phyloP scores from a whole-genome alignment of 2,113 vertebrate species.

The Numenius arquata region DNA sequence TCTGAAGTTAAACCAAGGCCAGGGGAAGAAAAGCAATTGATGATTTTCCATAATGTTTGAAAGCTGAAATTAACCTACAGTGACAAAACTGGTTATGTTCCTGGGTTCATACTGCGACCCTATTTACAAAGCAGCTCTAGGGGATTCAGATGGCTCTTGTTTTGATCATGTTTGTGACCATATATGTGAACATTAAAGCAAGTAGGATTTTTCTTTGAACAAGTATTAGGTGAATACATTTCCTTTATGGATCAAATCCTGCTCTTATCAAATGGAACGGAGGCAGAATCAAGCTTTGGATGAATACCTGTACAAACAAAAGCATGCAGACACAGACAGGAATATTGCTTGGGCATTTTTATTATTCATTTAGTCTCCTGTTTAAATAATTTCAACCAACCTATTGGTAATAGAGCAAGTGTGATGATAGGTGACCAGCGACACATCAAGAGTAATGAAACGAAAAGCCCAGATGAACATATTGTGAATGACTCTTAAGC shows the following conservation, averaged over 20 bases:
- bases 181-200: neutral
- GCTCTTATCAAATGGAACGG: neutral
- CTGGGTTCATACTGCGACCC: neutral
- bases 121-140: neutral
- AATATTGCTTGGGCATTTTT: neutral
- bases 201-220: neutral
- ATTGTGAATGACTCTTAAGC: neutral
- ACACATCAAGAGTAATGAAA: neutral
- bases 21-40: neutral
- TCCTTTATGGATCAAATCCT: neutral
- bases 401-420: neutral
- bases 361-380: neutral
- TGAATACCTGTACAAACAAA: neutral
- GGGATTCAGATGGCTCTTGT: neutral
- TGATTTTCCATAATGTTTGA: neutral
- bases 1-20: neutral
- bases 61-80: conserved; percentile 4
- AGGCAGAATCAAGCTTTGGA: neutral
- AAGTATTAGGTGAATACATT: neutral
- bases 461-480: neutral
- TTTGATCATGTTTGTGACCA: neutral
- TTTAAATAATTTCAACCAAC: neutral
- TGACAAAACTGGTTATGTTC: neutral
- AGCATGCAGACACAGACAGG: neutral
- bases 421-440: neutral